Conservation (phyloP, 1,140 invertebrate species). For the Physella acuta region DNA sequence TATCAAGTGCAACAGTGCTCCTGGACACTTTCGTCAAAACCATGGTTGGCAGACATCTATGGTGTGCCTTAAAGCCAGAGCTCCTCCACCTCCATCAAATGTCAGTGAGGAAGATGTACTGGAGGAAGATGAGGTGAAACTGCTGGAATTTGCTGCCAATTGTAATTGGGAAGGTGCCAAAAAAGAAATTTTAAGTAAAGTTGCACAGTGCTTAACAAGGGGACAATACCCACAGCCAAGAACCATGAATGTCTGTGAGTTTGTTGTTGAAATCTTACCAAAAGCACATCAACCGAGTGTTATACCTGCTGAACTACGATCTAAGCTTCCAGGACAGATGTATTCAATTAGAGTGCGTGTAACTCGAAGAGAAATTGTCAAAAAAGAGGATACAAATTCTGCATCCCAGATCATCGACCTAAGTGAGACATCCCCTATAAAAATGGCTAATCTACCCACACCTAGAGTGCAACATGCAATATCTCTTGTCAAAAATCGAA, state of each 20-base stretch:
- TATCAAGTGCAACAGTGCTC: background rate
- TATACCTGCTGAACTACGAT: slow-evolving; percentile 47
- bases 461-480: too few relatives aligned
- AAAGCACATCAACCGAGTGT: slow-evolving; percentile 45
- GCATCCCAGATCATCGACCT: slow-evolving; percentile 17
- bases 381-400: background rate
- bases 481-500: too few relatives aligned
- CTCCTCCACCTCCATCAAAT: slow-evolving; percentile 23
- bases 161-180: slow-evolving; percentile 48
- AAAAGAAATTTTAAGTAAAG: slow-evolving; percentile 43
- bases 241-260: slow-evolving; percentile 38
- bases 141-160: slow-evolving; percentile 52
- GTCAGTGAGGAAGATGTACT: slow-evolving; percentile 22
- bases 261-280: slow-evolving; percentile 46
- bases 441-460: background rate
- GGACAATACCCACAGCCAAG: slow-evolving; percentile 35
- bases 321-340: slow-evolving; percentile 45
- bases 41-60: slow-evolving; percentile 48
- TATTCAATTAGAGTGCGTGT: slow-evolving; percentile 46
- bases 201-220: slow-evolving; percentile 36
- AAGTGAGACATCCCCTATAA: slow-evolving; percentile 15
- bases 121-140: slow-evolving; percentile 40
- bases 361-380: slow-evolving; percentile 19
- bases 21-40: background rate
- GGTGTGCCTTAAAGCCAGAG: slow-evolving; percentile 47